Evolutionary conservation across 1,140 invertebrate species (phyloP).

Genomic region (Plectrocnemia conspersa): DNA sequence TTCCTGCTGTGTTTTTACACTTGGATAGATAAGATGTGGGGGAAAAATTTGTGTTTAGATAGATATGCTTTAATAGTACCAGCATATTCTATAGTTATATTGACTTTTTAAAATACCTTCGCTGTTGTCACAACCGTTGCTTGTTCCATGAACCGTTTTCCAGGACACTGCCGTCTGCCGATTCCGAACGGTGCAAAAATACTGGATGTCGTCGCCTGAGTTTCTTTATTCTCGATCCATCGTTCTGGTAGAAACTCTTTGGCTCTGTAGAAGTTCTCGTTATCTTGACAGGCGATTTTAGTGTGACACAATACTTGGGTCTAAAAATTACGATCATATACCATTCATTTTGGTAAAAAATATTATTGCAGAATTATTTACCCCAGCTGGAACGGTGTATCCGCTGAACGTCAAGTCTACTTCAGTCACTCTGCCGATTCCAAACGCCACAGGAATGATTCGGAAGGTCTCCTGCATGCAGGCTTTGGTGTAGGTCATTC

Average conservation of each 20-base stretch:
- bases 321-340: slow-evolving; percentile 43
- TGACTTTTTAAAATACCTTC: slow-evolving; percentile 63
- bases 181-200: slow-evolving; percentile 84
- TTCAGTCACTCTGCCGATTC: slow-evolving; percentile 74
- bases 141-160: slow-evolving; percentile 75
- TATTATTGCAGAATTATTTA: slow-evolving; percentile 38
- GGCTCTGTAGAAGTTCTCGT: slow-evolving; percentile 74
- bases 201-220: slow-evolving; percentile 48
- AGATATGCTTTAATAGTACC: no score
- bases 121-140: slow-evolving; percentile 69
- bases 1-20: no score
- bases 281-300: slow-evolving; percentile 71
- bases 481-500: slow-evolving; percentile 73
- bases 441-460: slow-evolving; percentile 77
- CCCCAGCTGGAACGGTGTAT: slow-evolving; percentile 72
- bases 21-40: no score
- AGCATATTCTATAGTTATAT: no score
- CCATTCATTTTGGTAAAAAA: background rate
- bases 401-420: slow-evolving; percentile 70
- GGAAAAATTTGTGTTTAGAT: no score
- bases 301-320: slow-evolving; percentile 83
- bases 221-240: slow-evolving; percentile 60
- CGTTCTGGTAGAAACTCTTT: slow-evolving; percentile 73
- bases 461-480: slow-evolving; percentile 84
- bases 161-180: slow-evolving; percentile 76